Evolutionary conservation across 2,888 invertebrate species (phyloP).

Genomic region (Pyralis farinalis): DNA sequence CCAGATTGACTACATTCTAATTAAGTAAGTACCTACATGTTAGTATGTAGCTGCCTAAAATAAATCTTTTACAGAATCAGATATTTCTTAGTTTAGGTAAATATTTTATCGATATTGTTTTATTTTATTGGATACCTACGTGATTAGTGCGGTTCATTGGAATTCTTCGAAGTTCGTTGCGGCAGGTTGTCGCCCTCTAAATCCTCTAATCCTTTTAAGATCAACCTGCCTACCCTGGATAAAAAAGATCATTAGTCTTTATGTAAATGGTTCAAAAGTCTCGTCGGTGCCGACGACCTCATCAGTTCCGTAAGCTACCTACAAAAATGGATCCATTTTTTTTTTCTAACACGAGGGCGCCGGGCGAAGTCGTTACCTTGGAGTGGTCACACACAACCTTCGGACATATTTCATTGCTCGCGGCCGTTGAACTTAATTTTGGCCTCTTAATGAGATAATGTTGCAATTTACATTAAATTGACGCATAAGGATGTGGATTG

Average conservation of each 20-base stretch:
- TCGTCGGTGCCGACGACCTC: conserved; percentile 45
- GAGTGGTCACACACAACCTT: conserved; percentile 56
- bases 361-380: conserved; percentile 48
- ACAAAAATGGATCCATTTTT: conserved; percentile 32
- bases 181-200: conserved; percentile 37
- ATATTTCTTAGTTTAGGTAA: neutral
- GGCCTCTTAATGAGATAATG: conserved; percentile 26
- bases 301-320: conserved; percentile 44
- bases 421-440: conserved; percentile 57
- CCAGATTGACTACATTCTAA: conserved; percentile 1
- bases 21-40: conserved; percentile 1
- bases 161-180: conserved; percentile 40
- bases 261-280: conserved; percentile 34
- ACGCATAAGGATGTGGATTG: conserved; percentile 28
- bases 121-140: conserved; percentile 2
- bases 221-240: conserved; percentile 26
- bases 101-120: conserved; percentile 4
- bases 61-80: neutral
- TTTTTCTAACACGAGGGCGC: conserved; percentile 45
- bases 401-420: conserved; percentile 57
- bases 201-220: conserved; percentile 17
- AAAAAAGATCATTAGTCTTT: conserved; percentile 21
- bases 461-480: conserved; percentile 26
- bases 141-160: conserved; percentile 14
- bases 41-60: neutral